Evolutionary conservation across 2,888 invertebrate genomes (phyloP).

Genomic region (Volucella bombylans): DNA sequence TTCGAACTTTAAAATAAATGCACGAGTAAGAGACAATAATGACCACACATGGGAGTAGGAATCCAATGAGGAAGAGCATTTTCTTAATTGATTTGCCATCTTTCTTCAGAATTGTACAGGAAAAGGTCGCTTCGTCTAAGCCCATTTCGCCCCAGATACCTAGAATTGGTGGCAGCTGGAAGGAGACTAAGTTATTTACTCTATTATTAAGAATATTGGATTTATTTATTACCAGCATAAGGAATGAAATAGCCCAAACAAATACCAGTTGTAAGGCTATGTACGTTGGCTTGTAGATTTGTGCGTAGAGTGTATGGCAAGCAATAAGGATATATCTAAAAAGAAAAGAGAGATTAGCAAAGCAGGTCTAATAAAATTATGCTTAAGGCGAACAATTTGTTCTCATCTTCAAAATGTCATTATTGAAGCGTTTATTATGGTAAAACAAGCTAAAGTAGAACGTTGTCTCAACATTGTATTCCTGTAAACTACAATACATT

Average conservation of each 20-base stretch:
- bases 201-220: background rate
- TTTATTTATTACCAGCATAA: conserved; percentile 85
- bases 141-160: conserved; percentile 94
- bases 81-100: conserved; percentile 92
- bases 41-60: conserved; percentile 91
- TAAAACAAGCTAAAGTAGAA: no score
- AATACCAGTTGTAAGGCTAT: conserved; percentile 90
- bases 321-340: conserved; percentile 92
- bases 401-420: no score
- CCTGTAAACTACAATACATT: no score
- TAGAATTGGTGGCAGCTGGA: conserved; percentile 89
- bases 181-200: conserved; percentile 60
- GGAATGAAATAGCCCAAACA: conserved; percentile 91
- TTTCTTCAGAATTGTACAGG: conserved; percentile 93
- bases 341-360: conserved; percentile 1
- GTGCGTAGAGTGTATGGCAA: conserved; percentile 90
- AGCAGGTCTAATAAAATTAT: background rate
- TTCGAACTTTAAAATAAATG: conserved; percentile 91
- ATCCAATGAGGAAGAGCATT: conserved; percentile 91
- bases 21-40: conserved; percentile 93
- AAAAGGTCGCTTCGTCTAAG: conserved; percentile 90
- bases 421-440: no score
- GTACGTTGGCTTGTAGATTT: conserved; percentile 88
- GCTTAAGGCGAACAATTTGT: background rate
- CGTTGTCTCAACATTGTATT: no score